A percentile compares a stretch with the other conserved stretches of the same genome.
Conservation (phyloP, 2,113 vertebrate species). For the Cyprinodon brontotheroides region DNA sequence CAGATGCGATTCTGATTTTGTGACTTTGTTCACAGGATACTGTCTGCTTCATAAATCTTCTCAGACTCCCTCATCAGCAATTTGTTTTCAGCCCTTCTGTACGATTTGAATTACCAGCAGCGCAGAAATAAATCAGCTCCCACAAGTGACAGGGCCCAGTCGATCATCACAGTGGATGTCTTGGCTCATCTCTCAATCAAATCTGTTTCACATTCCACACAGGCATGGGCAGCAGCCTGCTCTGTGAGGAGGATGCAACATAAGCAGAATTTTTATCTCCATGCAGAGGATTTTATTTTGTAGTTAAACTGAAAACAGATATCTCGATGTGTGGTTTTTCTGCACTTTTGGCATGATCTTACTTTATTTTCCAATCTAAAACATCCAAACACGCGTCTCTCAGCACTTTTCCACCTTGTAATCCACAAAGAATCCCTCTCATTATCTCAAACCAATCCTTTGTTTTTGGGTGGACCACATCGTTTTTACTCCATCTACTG, state of each 20-base stretch:
- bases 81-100: neutral
- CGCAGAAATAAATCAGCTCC: constrained; percentile 11
- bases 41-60: constrained; percentile 14
- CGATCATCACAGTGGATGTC: constrained; percentile 25
- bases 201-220: constrained; percentile 47
- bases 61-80: constrained; percentile 24
- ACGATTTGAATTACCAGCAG: constrained; percentile 17
- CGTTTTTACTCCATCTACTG: constrained; percentile 47
- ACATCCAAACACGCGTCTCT: constrained; percentile 34
- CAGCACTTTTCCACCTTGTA: constrained; percentile 33
- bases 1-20: constrained; percentile 11
- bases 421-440: constrained; percentile 34
- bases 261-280: constrained; percentile 17
- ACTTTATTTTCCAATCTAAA: constrained; percentile 7
- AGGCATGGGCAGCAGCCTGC: constrained; percentile 30
- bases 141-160: constrained; percentile 7
- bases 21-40: neutral
- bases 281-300: constrained; percentile 1
- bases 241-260: constrained; percentile 17
- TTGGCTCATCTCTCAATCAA: constrained; percentile 22
- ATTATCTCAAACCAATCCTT: constrained; percentile 54
- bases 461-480: constrained; percentile 59
- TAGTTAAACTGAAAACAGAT: neutral
- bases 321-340: neutral
- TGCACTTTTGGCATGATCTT: neutral